Base-by-base conservation (phyloP, 2,797 vertebrate genomes). In the Pangasius djambal region DNA sequence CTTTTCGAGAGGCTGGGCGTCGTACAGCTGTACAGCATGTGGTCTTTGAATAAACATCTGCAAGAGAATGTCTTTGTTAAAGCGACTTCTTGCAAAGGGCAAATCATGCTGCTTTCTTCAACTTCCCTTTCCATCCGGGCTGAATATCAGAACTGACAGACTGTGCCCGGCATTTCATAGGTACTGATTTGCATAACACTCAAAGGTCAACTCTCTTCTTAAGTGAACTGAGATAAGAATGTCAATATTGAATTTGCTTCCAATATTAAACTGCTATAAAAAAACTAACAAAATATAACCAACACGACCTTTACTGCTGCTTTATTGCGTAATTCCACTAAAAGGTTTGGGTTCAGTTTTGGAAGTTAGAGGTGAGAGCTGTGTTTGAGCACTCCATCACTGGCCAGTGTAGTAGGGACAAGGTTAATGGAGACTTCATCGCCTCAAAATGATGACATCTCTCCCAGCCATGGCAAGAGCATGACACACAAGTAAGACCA, bases 341-440 rank as follows among this genome's bases (percentile, higher is more conserved):
- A 81, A 86, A 81, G 52, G 65, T 72, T 77, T 55, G 81, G 67
- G 59, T 78, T 69, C 61, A 12, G 48, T 84, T 84, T 34, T 10
- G 28, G 15, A 52, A 69, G 44, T 28, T 52, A 31, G 85, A 40
- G 79, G 44, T 52, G 70, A 61, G 86, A 16, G 65, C 15, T 20
- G 25, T 52, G 70, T 90, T 31, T 81, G 20, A 48, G 86, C 57
- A 78, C 70, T 37, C 89, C 86, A 90, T 91, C 87, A 91, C 85
- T 88, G 85, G 88, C 87, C 28, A 34, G 34, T 83, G 74, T 87
- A 88, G 92, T 83, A 28, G 90, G 94, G 96, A 96, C 95, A 96
- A 97, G 96, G 96, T 97, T 97, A 97, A 97, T 97, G 96, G 96
- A 96, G 95, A 95, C 96, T 96, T 96, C 96, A 95, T 96, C 95